phyloP scores from a whole-genome alignment of 2,797 vertebrate species.

The Periparus ater region DNA sequence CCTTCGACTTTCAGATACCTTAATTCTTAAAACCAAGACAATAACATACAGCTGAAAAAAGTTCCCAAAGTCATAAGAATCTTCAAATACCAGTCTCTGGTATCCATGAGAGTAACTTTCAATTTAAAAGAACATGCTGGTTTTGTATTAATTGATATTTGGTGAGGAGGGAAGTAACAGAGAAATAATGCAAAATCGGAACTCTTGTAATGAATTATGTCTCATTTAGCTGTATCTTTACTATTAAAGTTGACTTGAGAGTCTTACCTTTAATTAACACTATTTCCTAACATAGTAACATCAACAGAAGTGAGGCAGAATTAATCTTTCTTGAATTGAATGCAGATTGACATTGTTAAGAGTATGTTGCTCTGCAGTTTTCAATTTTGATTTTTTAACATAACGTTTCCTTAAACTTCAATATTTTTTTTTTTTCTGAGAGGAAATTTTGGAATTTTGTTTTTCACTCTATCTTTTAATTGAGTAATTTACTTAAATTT shows the following conservation, averaged over 20 bases:
- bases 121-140: neutral
- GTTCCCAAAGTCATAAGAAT: neutral
- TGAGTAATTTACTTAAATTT: neutral
- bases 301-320: neutral
- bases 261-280: constrained; percentile 1
- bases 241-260: neutral
- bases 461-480: neutral
- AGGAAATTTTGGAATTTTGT: neutral
- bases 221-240: constrained; percentile 45
- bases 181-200: constrained; percentile 5
- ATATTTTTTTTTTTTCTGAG: neutral
- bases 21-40: neutral
- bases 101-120: neutral
- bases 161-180: neutral
- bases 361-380: neutral
- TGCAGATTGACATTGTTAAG: neutral
- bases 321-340: constrained; percentile 1
- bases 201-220: constrained; percentile 20
- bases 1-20: neutral
- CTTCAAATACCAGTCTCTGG: neutral
- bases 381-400: neutral
- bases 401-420: neutral
- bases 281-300: constrained; percentile 5
- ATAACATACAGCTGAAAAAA: neutral
- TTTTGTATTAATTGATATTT: no score